Percentiles rank a stretch among this genome's conserved stretches.
Evolutionary conservation across 2,113 vertebrate genomes (phyloP).

Genomic region (Megaceryle torquata): DNA sequence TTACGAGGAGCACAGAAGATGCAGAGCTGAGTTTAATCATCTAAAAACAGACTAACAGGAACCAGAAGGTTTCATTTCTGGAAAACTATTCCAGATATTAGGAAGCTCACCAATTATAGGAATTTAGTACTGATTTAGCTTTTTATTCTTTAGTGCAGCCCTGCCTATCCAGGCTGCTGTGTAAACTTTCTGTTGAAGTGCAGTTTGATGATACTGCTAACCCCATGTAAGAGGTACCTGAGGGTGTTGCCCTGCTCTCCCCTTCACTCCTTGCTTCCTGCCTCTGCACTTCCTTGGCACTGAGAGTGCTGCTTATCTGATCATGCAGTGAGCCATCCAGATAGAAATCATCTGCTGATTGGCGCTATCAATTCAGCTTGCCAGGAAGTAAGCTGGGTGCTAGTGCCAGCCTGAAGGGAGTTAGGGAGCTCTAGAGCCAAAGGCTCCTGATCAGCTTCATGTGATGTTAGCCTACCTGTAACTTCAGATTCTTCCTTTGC

Average conservation of each 20-base stretch:
- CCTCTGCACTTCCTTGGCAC: neutral
- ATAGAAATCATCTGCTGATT: neutral
- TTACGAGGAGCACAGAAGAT: neutral
- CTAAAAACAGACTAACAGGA: neutral
- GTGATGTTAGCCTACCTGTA: neutral
- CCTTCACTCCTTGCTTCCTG: accelerated
- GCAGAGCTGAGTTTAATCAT: neutral
- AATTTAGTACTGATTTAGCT: neutral
- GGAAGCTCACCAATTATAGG: neutral
- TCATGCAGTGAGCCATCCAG: neutral
- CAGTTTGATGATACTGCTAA: neutral
- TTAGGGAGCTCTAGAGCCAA: neutral
- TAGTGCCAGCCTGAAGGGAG: neutral
- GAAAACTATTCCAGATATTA: neutral
- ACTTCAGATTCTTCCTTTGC: neutral
- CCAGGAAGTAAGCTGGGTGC: neutral
- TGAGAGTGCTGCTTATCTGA: neutral
- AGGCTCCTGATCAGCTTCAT: neutral
- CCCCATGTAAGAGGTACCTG: neutral
- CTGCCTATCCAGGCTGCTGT: neutral
- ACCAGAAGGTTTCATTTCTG: neutral
- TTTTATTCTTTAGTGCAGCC: neutral
- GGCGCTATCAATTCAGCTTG: neutral
- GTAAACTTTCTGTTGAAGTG: neutral
- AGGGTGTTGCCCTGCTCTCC: neutral